Evolutionary conservation across 2,888 invertebrate species (phyloP).

Genomic region (Eilema caniola): DNA sequence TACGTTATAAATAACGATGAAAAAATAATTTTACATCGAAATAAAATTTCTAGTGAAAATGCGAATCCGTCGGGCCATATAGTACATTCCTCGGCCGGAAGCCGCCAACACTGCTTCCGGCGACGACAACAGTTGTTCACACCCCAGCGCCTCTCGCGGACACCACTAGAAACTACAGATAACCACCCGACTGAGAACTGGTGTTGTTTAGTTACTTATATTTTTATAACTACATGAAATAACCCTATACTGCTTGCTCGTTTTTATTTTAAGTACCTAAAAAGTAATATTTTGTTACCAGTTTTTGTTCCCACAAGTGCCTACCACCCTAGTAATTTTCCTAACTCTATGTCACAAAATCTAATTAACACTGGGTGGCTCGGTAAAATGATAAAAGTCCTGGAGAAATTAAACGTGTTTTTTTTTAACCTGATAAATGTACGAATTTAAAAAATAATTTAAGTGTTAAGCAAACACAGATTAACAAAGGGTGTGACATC

Average conservation of each 20-base stretch:
- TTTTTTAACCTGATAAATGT: neutral
- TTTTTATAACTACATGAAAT: neutral
- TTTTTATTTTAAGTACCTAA: neutral
- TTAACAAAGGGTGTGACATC: neutral
- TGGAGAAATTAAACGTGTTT: too few relatives aligned
- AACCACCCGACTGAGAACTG: slow-evolving; percentile 35
- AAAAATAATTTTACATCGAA: slow-evolving; percentile 44
- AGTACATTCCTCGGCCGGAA: slow-evolving; percentile 79
- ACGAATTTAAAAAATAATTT: neutral
- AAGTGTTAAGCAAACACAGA: neutral
- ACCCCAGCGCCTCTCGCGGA: slow-evolving; percentile 81
- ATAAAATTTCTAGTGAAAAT: slow-evolving; percentile 64
- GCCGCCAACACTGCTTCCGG: slow-evolving; percentile 82
- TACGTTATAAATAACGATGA: neutral
- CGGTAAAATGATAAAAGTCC: neutral
- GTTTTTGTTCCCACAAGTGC: neutral
- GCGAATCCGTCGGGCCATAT: slow-evolving; percentile 65
- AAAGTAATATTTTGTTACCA: neutral
- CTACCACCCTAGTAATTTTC: neutral
- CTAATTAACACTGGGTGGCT: neutral
- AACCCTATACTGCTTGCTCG: neutral
- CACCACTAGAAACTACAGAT: slow-evolving; percentile 68
- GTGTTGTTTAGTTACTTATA: slow-evolving; percentile 31
- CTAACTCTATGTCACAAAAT: neutral
- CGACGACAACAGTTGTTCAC: slow-evolving; percentile 80